A percentile compares a stretch with the other conserved stretches of the same genome.
Conservation (phyloP, 2,113 vertebrate species). For the Ivindomyrus marchei region DNA sequence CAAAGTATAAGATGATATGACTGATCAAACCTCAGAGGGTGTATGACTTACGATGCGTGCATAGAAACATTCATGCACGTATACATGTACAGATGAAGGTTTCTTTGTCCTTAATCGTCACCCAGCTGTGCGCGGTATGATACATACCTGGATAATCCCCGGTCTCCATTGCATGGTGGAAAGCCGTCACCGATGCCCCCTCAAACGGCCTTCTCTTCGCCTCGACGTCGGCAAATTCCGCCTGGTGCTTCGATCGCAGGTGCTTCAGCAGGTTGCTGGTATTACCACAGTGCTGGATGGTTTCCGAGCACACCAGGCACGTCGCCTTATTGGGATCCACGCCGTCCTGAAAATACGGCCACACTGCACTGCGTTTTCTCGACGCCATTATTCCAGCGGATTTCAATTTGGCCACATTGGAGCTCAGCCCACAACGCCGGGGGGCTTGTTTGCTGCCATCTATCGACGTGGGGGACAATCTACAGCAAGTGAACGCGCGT, state of each 20-base stretch:
- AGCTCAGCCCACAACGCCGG: neutral
- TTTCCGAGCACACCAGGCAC: constrained; percentile 12
- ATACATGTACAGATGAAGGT: neutral
- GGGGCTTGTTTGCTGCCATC: neutral
- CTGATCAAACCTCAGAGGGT: neutral
- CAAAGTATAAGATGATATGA: neutral
- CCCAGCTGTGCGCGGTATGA: neutral
- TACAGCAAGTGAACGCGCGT: neutral
- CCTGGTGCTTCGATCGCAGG: constrained; percentile 19
- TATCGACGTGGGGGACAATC: neutral
- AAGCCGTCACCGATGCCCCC: neutral
- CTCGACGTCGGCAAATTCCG: neutral
- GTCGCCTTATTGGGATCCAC: neutral
- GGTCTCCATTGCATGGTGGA: neutral
- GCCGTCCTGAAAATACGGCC: constrained; percentile 17
- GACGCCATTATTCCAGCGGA: constrained; percentile 12
- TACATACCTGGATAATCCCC: constrained; percentile 10
- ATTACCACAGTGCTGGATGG: constrained; percentile 19
- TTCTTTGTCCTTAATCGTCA: neutral
- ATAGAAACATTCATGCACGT: neutral
- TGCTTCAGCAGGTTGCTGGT: constrained; percentile 23
- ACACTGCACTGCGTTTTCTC: constrained; percentile 20
- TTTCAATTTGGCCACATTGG: neutral
- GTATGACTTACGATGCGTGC: neutral
- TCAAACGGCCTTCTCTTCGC: neutral